Base-by-base conservation (phyloP, 2,113 vertebrate species). In the Albula goreensis region DNA sequence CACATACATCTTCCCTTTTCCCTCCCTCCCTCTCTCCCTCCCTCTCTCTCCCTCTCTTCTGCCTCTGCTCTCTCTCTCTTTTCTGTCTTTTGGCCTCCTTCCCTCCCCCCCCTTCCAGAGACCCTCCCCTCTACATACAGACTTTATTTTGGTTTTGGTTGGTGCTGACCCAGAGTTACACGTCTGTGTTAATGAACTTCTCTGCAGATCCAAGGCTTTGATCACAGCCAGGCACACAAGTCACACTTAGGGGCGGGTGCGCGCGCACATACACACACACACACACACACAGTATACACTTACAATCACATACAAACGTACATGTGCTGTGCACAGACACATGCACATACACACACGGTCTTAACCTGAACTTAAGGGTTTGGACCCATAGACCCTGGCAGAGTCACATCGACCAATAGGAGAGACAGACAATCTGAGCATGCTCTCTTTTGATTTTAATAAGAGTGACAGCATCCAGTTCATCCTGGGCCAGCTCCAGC, bases 11-110 rank as follows among this genome's bases (percentile, higher is more conserved):
- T 41, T 41, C 31, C 31, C 31, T 41, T 41, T 41, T 41, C 31
- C 31, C 31, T 41, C 31, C 31, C 31, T 41, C 31, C 31, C 31
- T 41, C 31, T 1, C 31, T 41, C 31, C 31, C 31, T 41, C 31
- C 31, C 31, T 5, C 66, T 22, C 70, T 22, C 70, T n/a, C 19
- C 9, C 25, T 74, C 22, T 74, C 70, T 10, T 22, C n/a, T n/a
- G n/a, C n/a, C n/a, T 5, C 66, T 22, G 1, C 70, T 22, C 70
- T n/a, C 19, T 22, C 25, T 74, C 22, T 74, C 70, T 10, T 22
- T 74, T 60, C 3, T 31, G 49, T 9, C 81, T 10, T 70, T 74
- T 85, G 90, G 78, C 12, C 89, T 12, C 90, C 79, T 50, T 82
- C 31, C 52, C 49, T 63, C 80, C 79, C 57, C 83, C 83, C 78